phyloP scores from a whole-genome alignment of 2,797 vertebrate species.

The Chelonia mydas region DNA sequence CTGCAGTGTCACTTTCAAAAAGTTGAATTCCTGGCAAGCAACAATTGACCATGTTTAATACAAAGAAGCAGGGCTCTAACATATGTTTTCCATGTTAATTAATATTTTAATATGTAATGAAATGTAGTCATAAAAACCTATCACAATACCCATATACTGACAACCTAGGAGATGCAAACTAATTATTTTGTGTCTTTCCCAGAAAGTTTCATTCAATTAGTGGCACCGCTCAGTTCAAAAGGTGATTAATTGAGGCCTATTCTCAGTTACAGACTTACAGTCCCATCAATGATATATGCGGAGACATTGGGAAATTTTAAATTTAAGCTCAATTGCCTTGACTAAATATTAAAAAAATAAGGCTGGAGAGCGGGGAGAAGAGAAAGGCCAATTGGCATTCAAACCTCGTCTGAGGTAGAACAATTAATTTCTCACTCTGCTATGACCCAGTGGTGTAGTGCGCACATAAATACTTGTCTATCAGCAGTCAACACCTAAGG shows the following conservation, averaged over 20 bases:
- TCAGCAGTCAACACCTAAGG: slow-evolving; percentile 55
- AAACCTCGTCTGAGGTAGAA: slow-evolving; percentile 44
- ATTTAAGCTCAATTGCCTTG: slow-evolving; percentile 67
- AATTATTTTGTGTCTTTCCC: slow-evolving; percentile 72
- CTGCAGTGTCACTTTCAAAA: background rate
- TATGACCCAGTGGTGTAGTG: slow-evolving; percentile 32
- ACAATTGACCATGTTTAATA: background rate
- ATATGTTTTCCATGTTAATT: slow-evolving; percentile 32
- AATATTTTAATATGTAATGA: slow-evolving; percentile 20
- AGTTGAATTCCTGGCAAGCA: background rate
- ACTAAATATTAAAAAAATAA: slow-evolving; percentile 71
- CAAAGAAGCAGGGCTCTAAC: background rate
- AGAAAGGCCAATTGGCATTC: slow-evolving; percentile 58
- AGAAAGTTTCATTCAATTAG: slow-evolving; percentile 75
- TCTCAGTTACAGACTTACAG: slow-evolving; percentile 46
- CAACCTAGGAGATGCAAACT: slow-evolving; percentile 62
- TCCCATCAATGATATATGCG: slow-evolving; percentile 25
- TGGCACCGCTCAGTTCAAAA: slow-evolving; percentile 69
- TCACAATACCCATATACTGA: slow-evolving; percentile 7
- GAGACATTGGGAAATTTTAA: slow-evolving; percentile 58
- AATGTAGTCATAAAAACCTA: background rate
- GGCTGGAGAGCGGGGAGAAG: accelerated
- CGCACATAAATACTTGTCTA: slow-evolving; percentile 59
- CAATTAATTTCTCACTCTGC: slow-evolving; percentile 71
- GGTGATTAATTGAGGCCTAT: slow-evolving; percentile 68